phyloP scores from a whole-genome alignment of 2,113 vertebrate genomes.

The Ramphastos sulfuratus region DNA sequence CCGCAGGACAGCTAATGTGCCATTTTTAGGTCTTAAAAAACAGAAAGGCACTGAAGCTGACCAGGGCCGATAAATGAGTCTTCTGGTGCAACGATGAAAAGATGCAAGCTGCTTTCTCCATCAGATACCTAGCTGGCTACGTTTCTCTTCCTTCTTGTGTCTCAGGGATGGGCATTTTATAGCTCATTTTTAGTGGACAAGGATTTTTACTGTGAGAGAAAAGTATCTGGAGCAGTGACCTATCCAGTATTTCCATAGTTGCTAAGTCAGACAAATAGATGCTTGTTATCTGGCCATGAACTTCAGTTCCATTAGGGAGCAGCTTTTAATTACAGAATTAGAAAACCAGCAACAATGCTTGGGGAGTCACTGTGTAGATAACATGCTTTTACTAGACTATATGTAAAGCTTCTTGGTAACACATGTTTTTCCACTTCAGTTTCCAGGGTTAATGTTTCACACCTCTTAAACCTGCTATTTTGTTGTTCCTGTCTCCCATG shows the following conservation, averaged over 20 bases:
- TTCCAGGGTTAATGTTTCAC: conserved; percentile 1
- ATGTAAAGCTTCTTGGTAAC: neutral
- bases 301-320: neutral
- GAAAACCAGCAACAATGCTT: neutral
- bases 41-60: neutral
- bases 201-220: neutral
- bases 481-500: neutral
- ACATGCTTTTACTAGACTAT: neutral
- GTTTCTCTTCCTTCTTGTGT: neutral
- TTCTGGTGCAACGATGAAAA: neutral
- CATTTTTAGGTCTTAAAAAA: neutral
- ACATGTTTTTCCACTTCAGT: neutral
- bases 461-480: neutral
- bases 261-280: neutral
- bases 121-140: neutral
- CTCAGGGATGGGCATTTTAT: neutral
- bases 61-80: neutral
- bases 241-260: neutral
- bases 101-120: neutral
- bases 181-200: neutral
- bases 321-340: neutral
- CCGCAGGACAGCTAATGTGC: neutral
- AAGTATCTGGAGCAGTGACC: neutral
- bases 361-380: neutral
- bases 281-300: neutral